Evolutionary conservation across 2,888 invertebrate genomes (phyloP), one percentile per base, ranked within the genome.

Genomic region (Ectemnius lituratus): DNA sequence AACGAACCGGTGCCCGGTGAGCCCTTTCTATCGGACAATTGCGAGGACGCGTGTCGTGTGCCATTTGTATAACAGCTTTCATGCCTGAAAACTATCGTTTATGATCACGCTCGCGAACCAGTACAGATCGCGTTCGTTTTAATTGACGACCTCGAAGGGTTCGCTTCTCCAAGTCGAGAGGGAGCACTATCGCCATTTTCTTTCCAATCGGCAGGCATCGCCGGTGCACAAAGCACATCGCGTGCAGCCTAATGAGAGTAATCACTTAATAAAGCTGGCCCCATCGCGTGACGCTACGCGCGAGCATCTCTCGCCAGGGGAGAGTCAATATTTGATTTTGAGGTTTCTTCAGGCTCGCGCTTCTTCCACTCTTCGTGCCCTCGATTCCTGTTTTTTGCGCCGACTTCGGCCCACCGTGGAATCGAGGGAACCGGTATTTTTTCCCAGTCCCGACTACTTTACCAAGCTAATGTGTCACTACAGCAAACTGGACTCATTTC

Each of bases 171-270:
- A 8, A 16, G n/a, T 52, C 52, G 52, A 6, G 14, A 52, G n/a
- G 14, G 23, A 23, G 52, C 16, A 13, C 52, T 52, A 16, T 14
- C 70, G 81, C 83, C 84, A 85, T 84, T 84, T 84, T 85, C 82
- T 82, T 80, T 82, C 77, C 73, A 73, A 83, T 82, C 82, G 80
- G 80, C 73, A 73, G 49, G 84, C 78, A 79, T 70, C 75, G 69
- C 80, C 80, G 84, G 11, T 37, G 59, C 70, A 80, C 86, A 88
- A 88, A 89, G 87, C 86, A 85, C 86, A 89, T 90, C 89, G 90
- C 90, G 90, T 90, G 90, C 89, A 84, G 79, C 80, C 89, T 90
- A 90, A 90, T 90, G 89, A 89, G 90, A 88, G 88, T 90, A 90
- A 90, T 90, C 90, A 88, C 89, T 90, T 89, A 90, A 90, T 90